Base-by-base conservation (phyloP, 1,140 invertebrate species). In the Trichoplusia ni region DNA sequence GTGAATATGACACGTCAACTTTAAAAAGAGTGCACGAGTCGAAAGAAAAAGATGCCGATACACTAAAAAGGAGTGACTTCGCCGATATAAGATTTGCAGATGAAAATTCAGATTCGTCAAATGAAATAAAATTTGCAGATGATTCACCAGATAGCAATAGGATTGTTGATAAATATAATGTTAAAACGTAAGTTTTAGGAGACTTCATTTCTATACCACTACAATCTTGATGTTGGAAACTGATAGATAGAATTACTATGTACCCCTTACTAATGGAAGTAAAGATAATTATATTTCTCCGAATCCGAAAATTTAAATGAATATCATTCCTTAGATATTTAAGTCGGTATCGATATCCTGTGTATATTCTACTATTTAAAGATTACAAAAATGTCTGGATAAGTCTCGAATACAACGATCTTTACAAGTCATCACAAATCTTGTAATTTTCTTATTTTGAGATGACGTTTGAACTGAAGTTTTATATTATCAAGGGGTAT, bases 81-180 rank as follows among this genome's bases (percentile, higher is more conserved):
- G 74, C 76, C 29, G 90, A 91, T 53, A 82, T 91, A 37, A 87
- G 79, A 56, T 91, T 90, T 67, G 90, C 90, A 4, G 90, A 91
- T 64, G 90, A 91, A 13, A 87, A 83, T 68, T 91, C 90, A 0
- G 90, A 91, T 69, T 86, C 85, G 31, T 91, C 90, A 6, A 84
- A 80, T 53, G 89, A 91, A 54, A 87, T 90, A 11, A 91, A 91
- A 71, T 89, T 90, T 66, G 86, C 82, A 5, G 87, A 90, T 19
- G 88, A 90, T 61, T 88, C 86, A 0, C 86, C 88, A 5, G 88
- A 90, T 71, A 89, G 84, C 56, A 90, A 90, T 77, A 79, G 76
- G 61, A 46, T 89, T 31, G 70, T 71, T 61, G 86, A 89, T 65
- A 84, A 75, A 71, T 88, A 84, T 60, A 81, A 88, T 73, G 71